Evolutionary conservation across 2,888 invertebrate genomes (phyloP), one percentile per base, ranked within the genome.

Genomic region (Oeneis ivallda): DNA sequence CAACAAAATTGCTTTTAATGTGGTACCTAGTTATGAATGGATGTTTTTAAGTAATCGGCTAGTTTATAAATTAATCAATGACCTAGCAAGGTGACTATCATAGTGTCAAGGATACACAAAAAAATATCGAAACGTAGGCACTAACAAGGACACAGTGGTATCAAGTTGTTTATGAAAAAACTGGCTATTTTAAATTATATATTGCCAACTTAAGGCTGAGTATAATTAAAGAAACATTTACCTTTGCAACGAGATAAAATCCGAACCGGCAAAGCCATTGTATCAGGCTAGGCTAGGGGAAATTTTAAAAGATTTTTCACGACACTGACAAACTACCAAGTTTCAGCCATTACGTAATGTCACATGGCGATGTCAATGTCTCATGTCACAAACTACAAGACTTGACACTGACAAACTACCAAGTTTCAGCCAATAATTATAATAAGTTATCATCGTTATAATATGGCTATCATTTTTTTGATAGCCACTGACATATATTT

Each of bases 241-340:
- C 94, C 94, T 89, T 92, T 92, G 72, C 93, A 86, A 78, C 92
- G 92, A 74, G 92, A 88, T 77, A 94, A 88, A 86, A 93, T 89
- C 82, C 94, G 88, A 74, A 92, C 89, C 74, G 93, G 89, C 76
- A 93, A 92, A 81, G 94, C 93, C 94, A 94, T 94, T 81, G 77
- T 85, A 74, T 77, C 80, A 78, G n/a, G n/a, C n/a, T 72, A 75
- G 69, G 74, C 75, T 73, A 78, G 11, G 72, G 73, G 75, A 78
- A 76, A 79, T 80, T 77, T 62, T 67, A 63, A 69, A 72, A 67
- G 70, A 70, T 74, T 74, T 74, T 73, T 73, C 26, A 71, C 87
- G 89, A 89, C 88, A 90, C 82, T 89, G 86, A 88, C 86, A 86
- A 77, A 70, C 71, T 73, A 74, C 39, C 62, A 58, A 41, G 37